These are phyloP conservation scores for Brachionus calyciflorus DNA, from an alignment of 1,140 invertebrate species.

Conservation along the genomic window DNA sequence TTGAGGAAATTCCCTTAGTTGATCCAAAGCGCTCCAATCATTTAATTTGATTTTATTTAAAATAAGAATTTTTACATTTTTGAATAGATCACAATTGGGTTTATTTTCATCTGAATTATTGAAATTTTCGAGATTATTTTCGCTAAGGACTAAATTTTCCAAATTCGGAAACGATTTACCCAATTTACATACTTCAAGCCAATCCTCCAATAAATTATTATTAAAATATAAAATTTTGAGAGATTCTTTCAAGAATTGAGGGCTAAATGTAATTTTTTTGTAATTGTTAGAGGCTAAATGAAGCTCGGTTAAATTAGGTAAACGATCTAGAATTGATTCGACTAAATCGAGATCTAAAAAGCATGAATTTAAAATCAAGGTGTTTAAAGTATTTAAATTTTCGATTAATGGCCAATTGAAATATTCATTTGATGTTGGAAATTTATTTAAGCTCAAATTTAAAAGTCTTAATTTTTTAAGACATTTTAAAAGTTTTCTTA, in stretches of 20 bases:
- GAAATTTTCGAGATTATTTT: slow-evolving; percentile 81
- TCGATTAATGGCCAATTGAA: not conserved
- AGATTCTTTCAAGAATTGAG: slow-evolving; percentile 64
- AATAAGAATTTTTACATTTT: slow-evolving; percentile 73
- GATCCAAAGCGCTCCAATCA: slow-evolving; percentile 82
- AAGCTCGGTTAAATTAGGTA: slow-evolving; percentile 73
- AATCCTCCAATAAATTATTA: slow-evolving; percentile 72
- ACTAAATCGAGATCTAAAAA: slow-evolving; percentile 29
- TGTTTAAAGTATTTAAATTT: not conserved
- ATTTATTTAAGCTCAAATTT: slow-evolving; percentile 45
- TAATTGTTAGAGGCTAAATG: slow-evolving; percentile 81
- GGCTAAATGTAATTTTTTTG: slow-evolving; percentile 67
- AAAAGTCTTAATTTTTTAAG: slow-evolving; percentile 34
- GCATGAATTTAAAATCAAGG: slow-evolving; percentile 46
- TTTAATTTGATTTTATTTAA: slow-evolving; percentile 76
- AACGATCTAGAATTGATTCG: slow-evolving; percentile 25
- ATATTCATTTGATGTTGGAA: not conserved
- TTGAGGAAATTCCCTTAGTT: slow-evolving; percentile 74
- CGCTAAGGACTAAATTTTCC: slow-evolving; percentile 76
- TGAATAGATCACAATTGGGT: slow-evolving; percentile 60
- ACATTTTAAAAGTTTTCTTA: not conserved
- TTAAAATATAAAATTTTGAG: slow-evolving; percentile 67
- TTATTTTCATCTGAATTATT: slow-evolving; percentile 54
- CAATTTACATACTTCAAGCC: slow-evolving; percentile 77
- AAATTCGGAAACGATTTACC: slow-evolving; percentile 74